These are phyloP conservation scores for Centropyge bicolor DNA, from an alignment of 2,797 vertebrate species.

Conservation along the genomic window DNA sequence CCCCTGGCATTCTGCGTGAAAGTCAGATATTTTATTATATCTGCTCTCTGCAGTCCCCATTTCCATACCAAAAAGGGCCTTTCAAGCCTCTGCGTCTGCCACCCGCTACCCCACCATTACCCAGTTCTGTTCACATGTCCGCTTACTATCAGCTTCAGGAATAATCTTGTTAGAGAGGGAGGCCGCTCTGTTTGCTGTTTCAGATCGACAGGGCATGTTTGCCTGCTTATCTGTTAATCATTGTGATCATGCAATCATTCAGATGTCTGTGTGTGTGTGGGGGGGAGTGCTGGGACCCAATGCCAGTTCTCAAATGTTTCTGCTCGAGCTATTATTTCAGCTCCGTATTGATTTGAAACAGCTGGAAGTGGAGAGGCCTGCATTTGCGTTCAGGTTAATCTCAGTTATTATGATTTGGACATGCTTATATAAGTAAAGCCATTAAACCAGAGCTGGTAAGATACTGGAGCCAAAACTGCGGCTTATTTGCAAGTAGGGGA, in stretches of 20 bases:
- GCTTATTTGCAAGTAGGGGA: not conserved
- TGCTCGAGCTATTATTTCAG: slow-evolving; percentile 31
- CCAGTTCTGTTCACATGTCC: slow-evolving; percentile 51
- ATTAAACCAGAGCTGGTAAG: not conserved
- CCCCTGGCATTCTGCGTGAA: slow-evolving; percentile 71
- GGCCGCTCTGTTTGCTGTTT: slow-evolving; percentile 9
- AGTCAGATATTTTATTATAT: slow-evolving; percentile 60
- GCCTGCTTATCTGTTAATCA: slow-evolving; percentile 30
- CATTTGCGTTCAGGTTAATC: slow-evolving; percentile 36
- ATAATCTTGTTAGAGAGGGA: slow-evolving; percentile 1
- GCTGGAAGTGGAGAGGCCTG: slow-evolving; percentile 15
- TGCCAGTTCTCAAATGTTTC: slow-evolving; percentile 14
- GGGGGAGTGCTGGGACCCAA: too few species aligned
- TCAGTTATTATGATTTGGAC: not conserved
- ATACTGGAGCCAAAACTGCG: not conserved
- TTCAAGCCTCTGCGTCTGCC: slow-evolving; percentile 48
- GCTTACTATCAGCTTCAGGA: slow-evolving; percentile 8
- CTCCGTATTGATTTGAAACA: slow-evolving; percentile 31
- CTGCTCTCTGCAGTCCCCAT: slow-evolving; percentile 66
- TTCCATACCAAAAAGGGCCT: slow-evolving; percentile 73
- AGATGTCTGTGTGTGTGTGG: not conserved
- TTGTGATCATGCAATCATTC: slow-evolving; percentile 25
- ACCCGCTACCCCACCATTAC: slow-evolving; percentile 24
- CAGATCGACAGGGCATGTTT: not conserved
- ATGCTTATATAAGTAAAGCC: slow-evolving; percentile 1